Evolutionary conservation across 2,888 invertebrate genomes (phyloP), one percentile per base, ranked within the genome.

Genomic region (Rhingia rostrata): DNA sequence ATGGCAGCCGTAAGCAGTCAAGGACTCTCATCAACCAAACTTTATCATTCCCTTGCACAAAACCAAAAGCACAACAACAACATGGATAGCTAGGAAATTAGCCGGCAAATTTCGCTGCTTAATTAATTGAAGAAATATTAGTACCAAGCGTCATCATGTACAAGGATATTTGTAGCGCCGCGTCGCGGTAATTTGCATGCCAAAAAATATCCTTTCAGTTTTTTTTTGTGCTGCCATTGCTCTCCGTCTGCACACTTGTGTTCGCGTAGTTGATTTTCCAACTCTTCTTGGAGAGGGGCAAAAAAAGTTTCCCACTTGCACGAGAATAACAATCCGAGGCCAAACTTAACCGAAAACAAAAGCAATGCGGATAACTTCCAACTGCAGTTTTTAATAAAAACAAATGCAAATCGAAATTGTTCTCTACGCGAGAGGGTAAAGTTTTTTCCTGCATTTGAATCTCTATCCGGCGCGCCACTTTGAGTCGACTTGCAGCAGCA

Each of bases 51-150:
- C 6, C 3, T 33, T 35, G 32, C 35, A 53, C 22, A 22, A 22
- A 22, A 22, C 22, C 1, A 22, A 22, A 22, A 22, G 22, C 22
- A 22, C 22, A 22, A 22, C 22, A 22, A 22, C 22, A 22, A 22
- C 22, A 22, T 22, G 22, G 22, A 22, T 22, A 22, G 63, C 49
- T 10, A 30, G 32, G 45, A 58, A 64, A 60, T 53, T 74, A 75
- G 56, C 45, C 51, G 51, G 58, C 14, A 66, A 82, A 70, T 41
- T 47, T 60, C 22, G 10, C 53, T 70, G 41, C 51, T 75, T 82
- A 82, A 82, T 82, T 82, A 82, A 75, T 82, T 81, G 75, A 75
- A 75, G 58, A 75, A 70, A 69, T 80, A 81, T 69, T 69, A 66
- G 51, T 51, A 60, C 37, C 58, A 51, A 64, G 58, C 78, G 49